Percentiles rank a stretch among this genome's conserved stretches.
These are phyloP conservation scores for Apolygus lucorum DNA, from an alignment of 1,140 invertebrate species.

Conservation along the genomic window DNA sequence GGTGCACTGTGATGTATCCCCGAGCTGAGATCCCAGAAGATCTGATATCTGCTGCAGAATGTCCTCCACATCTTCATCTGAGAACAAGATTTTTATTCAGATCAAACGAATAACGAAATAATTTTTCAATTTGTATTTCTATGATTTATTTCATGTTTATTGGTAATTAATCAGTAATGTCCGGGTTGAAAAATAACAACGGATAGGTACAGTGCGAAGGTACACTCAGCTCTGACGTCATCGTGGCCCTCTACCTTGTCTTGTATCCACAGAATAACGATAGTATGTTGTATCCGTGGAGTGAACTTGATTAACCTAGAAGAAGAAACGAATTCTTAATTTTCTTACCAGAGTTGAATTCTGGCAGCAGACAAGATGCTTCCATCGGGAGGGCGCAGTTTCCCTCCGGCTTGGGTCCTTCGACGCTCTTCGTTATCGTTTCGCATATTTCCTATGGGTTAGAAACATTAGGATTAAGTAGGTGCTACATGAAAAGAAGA, in stretches of 20 bases:
- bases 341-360: conserved; percentile 3
- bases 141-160: background rate
- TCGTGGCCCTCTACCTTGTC: no score
- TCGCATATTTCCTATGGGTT: conserved; percentile 22
- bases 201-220: background rate
- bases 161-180: conserved; percentile 1
- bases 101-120: background rate
- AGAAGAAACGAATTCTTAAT: no score
- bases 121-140: background rate
- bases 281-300: no score
- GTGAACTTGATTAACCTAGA: no score
- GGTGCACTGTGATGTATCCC: conserved; percentile 16
- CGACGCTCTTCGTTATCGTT: conserved; percentile 23
- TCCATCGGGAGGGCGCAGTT: background rate
- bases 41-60: conserved; percentile 25
- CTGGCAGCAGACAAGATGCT: background rate
- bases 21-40: conserved; percentile 11
- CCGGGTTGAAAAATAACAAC: conserved; percentile 9
- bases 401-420: background rate
- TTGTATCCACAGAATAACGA: no score
- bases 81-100: background rate
- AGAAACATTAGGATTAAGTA: background rate
- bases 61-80: conserved; percentile 21
- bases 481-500: background rate
- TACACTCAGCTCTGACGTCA: background rate